Evolutionary conservation across 2,113 vertebrate species (phyloP).

Genomic region (Shinisaurus crocodilurus): DNA sequence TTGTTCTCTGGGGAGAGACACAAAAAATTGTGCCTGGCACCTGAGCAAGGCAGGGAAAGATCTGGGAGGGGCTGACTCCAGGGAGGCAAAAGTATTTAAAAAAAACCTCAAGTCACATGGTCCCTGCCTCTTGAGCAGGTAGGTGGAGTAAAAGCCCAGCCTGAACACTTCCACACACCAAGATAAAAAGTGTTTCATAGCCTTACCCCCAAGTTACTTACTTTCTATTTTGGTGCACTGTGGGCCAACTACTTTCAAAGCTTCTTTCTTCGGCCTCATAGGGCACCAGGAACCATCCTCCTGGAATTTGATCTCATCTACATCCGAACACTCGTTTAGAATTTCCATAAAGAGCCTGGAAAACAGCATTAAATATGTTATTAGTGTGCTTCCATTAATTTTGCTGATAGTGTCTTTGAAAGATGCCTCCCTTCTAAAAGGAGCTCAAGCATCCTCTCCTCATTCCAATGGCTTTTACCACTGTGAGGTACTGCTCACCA

Average conservation of each 20-base stretch:
- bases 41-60: background rate
- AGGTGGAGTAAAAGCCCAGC: background rate
- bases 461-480: background rate
- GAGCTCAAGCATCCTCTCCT: background rate
- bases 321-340: conserved; percentile 94
- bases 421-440: background rate
- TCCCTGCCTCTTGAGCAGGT: background rate
- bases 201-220: conserved; percentile 68
- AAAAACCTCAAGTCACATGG: background rate
- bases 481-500: background rate
- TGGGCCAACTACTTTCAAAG: conserved; percentile 86
- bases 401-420: background rate
- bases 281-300: conserved; percentile 97
- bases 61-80: background rate
- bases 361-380: conserved; percentile 42
- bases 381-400: background rate
- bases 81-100: background rate
- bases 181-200: background rate
- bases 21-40: too few species aligned
- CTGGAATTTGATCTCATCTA: conserved; percentile 98
- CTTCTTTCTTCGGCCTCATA: conserved; percentile 96
- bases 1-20: background rate
- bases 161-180: background rate
- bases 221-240: conserved; percentile 88
- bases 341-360: conserved; percentile 96